Evolutionary conservation across 2,888 invertebrate genomes (phyloP).

Genomic region (Frankliniella fusca): DNA sequence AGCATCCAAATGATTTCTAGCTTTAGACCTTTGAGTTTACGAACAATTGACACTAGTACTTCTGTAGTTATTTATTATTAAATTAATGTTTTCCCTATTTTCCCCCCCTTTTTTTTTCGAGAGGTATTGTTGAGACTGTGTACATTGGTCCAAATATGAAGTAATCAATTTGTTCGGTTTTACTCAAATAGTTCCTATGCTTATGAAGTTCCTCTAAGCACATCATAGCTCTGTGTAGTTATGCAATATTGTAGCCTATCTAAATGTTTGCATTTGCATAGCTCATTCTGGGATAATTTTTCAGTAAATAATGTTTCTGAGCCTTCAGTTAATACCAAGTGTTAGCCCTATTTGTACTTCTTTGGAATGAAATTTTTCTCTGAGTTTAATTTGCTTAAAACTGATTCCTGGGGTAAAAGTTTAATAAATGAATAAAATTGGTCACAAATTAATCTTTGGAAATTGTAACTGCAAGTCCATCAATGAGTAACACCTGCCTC

Average conservation of each 20-base stretch:
- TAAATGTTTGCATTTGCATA: background rate
- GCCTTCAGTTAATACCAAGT: no score
- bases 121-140: background rate
- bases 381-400: background rate
- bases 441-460: no score
- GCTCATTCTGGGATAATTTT: background rate
- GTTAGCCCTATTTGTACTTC: no score
- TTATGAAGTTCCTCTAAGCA: no score
- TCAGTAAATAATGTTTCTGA: no score
- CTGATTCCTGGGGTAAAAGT: background rate
- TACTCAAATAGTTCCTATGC: slow-evolving; percentile 5
- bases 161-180: background rate
- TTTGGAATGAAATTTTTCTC: background rate
- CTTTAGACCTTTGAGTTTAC: no score
- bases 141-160: background rate
- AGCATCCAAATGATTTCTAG: no score
- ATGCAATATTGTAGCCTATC: background rate
- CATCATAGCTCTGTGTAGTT: no score
- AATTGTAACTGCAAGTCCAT: no score
- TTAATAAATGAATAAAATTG: no score
- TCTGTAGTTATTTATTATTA: background rate
- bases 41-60: no score
- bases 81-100: background rate
- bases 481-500: no score
- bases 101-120: background rate